Conservation (phyloP, 2,888 invertebrate genomes). For the Nasonovia ribisnigri region DNA sequence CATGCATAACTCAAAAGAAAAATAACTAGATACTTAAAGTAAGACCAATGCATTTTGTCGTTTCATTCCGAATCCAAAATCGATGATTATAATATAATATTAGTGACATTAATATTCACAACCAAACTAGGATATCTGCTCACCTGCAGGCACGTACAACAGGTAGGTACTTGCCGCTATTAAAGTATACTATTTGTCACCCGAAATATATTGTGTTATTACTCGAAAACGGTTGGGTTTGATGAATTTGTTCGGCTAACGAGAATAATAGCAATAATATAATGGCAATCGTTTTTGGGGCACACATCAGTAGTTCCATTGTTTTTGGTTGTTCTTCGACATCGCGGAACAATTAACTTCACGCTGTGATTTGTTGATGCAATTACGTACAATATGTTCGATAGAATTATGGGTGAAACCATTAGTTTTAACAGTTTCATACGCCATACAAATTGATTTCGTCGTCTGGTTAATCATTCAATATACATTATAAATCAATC, state of each 20-base stretch:
- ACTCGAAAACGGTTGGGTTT: neutral
- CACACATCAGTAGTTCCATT: conserved; percentile 20
- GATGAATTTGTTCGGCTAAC: neutral
- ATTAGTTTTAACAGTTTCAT: neutral
- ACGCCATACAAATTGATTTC: neutral
- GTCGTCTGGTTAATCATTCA: neutral
- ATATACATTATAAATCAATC: neutral
- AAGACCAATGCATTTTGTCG: neutral
- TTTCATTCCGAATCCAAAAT: neutral
- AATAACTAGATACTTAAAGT: neutral
- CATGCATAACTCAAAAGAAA: neutral
- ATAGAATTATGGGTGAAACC: neutral
- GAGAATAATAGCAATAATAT: neutral
- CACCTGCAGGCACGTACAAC: neutral
- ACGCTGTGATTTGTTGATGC: conserved; percentile 23
- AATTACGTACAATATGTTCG: conserved; percentile 15
- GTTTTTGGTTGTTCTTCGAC: conserved; percentile 15
- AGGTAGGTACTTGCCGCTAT: neutral
- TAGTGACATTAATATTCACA: neutral
- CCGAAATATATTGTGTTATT: neutral
- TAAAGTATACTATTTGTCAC: neutral
- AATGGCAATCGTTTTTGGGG: neutral
- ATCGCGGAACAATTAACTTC: neutral
- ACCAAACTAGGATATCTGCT: neutral
- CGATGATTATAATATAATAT: neutral